Base-by-base conservation (phyloP, 2,888 invertebrate genomes). In the Caenorhabditis sp. region DNA sequence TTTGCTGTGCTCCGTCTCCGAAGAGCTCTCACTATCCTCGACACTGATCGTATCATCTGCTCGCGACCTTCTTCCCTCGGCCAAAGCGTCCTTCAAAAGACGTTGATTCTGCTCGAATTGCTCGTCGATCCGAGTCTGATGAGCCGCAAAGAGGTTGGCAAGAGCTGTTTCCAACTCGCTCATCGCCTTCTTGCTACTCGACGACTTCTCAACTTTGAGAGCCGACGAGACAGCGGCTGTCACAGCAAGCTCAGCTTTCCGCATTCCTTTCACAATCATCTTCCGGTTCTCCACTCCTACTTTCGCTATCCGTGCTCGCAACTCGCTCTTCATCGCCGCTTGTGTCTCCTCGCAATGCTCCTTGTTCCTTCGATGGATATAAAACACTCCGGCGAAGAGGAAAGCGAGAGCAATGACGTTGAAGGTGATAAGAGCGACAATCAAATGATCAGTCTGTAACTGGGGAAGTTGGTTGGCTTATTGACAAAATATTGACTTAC, bases 391-490 rank as follows among this genome's bases (percentile, higher is more conserved):
- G 22, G 72, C 58, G 24, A 82, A 77, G 8, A 78, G 47, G n/a
- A 67, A 47, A 6, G 77, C 22, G 13, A 82, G 40, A 0, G 65
- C 47, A 2, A 64, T 1, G 8, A 64, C 26, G 24, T 82, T 82
- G 60, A 69, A 76, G 2, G 47, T 26, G 20, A 81, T 81, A 11
- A 81, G 56, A 9, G 70, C 70, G n/a, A 70, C 65, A 22, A 81
- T 81, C n/a, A 81, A 32, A 56, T 81, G 81, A 51, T 81, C 81
- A 0, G 80, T 80, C 74, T 80, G 80, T 32, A 80, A 65, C 37
- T 32, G 40, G 13, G 2, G 40, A 40, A 11, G 6, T 40, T 32
- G n/a, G 22, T 32, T 32, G 9, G 32, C 4, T 9, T 50, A n/a
- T n/a, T n/a, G n/a, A n/a, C n/a, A 53, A 60, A 15, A 8, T 13